phyloP scores from a whole-genome alignment of 2,113 vertebrate genomes.

The Hippocampus abdominalis region DNA sequence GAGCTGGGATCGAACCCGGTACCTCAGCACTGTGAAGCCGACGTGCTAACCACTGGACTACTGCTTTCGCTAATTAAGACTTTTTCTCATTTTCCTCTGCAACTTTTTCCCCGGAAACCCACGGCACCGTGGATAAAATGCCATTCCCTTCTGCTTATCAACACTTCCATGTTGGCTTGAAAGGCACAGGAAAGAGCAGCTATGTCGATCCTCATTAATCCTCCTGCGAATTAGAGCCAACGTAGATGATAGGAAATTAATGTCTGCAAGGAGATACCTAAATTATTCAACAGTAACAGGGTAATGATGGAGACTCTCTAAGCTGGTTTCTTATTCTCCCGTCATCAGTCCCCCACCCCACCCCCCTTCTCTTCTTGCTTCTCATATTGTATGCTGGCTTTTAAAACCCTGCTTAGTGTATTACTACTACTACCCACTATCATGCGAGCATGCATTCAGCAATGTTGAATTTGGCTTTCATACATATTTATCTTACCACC shows the following conservation, averaged over 20 bases:
- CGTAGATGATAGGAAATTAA: conserved; percentile 71
- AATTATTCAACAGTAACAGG: conserved; percentile 72
- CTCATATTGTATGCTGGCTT: neutral
- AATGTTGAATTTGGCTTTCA: neutral
- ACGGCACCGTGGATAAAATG: conserved; percentile 41
- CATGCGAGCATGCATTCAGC: neutral
- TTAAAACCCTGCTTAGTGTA: neutral
- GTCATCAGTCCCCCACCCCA: conserved; percentile 6
- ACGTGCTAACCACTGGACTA: too few relatives aligned
- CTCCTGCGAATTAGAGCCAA: conserved; percentile 61
- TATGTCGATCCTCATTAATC: conserved; percentile 70
- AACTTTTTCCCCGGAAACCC: conserved; percentile 30
- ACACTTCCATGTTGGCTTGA: conserved; percentile 59
- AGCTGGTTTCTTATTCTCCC: conserved; percentile 35
- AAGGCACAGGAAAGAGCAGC: conserved; percentile 60
- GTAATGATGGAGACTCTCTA: conserved; percentile 69
- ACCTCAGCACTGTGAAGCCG: too few relatives aligned
- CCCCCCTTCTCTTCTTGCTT: neutral
- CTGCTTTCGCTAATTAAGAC: conserved; percentile 35
- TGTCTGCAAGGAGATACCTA: conserved; percentile 66
- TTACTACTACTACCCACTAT: neutral
- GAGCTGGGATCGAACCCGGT: too few relatives aligned
- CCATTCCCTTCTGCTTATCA: conserved; percentile 49
- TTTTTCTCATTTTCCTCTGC: conserved; percentile 27
- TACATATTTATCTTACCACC: neutral